phyloP scores from a whole-genome alignment of 2,113 vertebrate genomes.

The Scomber japonicus region DNA sequence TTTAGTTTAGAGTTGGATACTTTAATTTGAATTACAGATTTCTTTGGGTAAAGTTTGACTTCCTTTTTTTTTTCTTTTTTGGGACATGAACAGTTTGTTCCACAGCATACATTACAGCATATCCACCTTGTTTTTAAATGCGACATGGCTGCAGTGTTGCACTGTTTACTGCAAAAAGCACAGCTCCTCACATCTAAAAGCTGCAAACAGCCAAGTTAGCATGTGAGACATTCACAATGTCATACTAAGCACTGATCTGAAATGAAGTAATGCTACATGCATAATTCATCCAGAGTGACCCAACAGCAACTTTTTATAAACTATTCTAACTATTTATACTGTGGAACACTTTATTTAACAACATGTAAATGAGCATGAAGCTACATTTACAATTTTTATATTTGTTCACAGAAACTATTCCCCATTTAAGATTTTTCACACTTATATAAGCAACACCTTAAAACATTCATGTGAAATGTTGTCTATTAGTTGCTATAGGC shows the following conservation, averaged over 20 bases:
- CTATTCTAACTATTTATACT: too few species aligned
- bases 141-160: neutral
- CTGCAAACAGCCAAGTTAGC: neutral
- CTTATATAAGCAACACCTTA: neutral
- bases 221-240: neutral
- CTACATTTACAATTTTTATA: neutral
- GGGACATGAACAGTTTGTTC: neutral
- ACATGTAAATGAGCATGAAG: neutral
- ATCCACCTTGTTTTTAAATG: neutral
- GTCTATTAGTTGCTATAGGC: neutral
- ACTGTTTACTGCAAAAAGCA: neutral
- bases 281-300: neutral
- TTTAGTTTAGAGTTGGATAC: neutral
- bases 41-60: constrained; percentile 32
- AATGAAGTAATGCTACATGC: neutral
- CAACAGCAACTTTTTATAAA: neutral
- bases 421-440: neutral
- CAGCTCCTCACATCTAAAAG: neutral
- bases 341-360: neutral
- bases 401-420: neutral
- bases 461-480: neutral
- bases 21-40: constrained; percentile 56
- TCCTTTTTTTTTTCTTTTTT: neutral
- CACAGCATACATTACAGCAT: neutral
- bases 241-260: neutral